These are phyloP conservation scores for Rhynchophorus ferrugineus DNA, from an alignment of 1,140 invertebrate species.

Conservation along the genomic window DNA sequence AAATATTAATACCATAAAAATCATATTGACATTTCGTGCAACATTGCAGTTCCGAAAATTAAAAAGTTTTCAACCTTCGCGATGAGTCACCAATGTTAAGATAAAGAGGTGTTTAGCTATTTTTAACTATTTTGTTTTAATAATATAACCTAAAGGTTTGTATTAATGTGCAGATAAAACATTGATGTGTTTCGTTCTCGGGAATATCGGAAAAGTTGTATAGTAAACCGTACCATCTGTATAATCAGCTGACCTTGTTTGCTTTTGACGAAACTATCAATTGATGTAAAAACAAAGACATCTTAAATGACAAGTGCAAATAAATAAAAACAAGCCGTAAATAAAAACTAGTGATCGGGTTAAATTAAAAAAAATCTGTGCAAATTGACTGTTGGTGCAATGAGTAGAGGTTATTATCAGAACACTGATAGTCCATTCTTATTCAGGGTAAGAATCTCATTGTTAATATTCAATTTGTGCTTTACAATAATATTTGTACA, in stretches of 20 bases:
- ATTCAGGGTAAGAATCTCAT: constrained; percentile 22
- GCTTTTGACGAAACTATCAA: background rate
- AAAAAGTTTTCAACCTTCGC: background rate
- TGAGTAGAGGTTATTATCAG: constrained; percentile 27
- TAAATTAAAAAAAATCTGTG: background rate
- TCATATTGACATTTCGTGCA: background rate
- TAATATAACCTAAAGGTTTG: background rate
- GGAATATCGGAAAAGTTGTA: background rate
- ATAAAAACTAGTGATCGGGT: background rate
- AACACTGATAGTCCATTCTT: constrained; percentile 23
- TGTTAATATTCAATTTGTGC: background rate
- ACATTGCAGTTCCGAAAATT: background rate
- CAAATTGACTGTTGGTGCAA: constrained; percentile 5
- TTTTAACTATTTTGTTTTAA: background rate
- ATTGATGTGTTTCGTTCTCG: background rate
- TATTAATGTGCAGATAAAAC: background rate
- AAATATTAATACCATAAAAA: background rate
- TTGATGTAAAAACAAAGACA: background rate
- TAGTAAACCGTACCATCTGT: background rate
- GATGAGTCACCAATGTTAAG: background rate
- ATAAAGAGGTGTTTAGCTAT: background rate
- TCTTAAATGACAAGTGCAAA: background rate
- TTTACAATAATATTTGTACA: too few relatives aligned
- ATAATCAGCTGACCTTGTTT: constrained; percentile 11
- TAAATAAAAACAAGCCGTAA: background rate